Conservation (phyloP, 2,888 invertebrate genomes). For the Drosophila limbata region DNA sequence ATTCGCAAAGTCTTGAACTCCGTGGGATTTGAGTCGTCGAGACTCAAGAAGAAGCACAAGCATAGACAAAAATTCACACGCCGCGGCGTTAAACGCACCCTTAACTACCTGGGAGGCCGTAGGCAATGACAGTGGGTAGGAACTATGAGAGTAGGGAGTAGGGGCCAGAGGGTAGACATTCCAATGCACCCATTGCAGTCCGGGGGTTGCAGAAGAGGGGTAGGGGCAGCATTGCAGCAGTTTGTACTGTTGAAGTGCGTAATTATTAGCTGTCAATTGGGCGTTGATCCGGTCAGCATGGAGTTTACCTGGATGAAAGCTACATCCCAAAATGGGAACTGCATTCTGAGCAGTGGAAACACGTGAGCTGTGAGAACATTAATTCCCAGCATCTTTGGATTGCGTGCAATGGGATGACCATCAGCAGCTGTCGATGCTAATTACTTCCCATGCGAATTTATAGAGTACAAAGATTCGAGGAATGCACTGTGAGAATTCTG, state of each 20-base stretch:
- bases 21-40: slow-evolving; percentile 50
- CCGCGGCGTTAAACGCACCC: slow-evolving; percentile 60
- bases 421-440: slow-evolving; percentile 18
- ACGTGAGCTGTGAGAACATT: slow-evolving; percentile 43
- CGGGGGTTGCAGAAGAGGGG: slow-evolving; percentile 1
- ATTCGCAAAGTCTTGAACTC: slow-evolving; percentile 41
- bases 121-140: neutral
- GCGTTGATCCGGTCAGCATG: slow-evolving; percentile 68
- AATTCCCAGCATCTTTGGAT: slow-evolving; percentile 16
- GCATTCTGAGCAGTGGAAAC: slow-evolving; percentile 7
- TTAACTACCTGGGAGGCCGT: slow-evolving; percentile 35
- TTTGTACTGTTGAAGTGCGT: slow-evolving; percentile 43
- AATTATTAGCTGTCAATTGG: slow-evolving; percentile 81
- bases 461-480: neutral
- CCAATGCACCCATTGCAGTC: slow-evolving; percentile 62
- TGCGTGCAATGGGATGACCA: slow-evolving; percentile 8
- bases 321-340: slow-evolving; percentile 42
- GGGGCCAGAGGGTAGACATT: slow-evolving; percentile 26
- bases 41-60: neutral
- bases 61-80: slow-evolving; percentile 66
- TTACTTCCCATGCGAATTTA: slow-evolving; percentile 9
- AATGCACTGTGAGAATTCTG: neutral
- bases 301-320: slow-evolving; percentile 38
- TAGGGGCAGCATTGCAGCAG: slow-evolving; percentile 24
- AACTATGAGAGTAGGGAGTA: neutral